Base-by-base conservation (phyloP, 2,113 vertebrate genomes). In the Propithecus coquereli region DNA sequence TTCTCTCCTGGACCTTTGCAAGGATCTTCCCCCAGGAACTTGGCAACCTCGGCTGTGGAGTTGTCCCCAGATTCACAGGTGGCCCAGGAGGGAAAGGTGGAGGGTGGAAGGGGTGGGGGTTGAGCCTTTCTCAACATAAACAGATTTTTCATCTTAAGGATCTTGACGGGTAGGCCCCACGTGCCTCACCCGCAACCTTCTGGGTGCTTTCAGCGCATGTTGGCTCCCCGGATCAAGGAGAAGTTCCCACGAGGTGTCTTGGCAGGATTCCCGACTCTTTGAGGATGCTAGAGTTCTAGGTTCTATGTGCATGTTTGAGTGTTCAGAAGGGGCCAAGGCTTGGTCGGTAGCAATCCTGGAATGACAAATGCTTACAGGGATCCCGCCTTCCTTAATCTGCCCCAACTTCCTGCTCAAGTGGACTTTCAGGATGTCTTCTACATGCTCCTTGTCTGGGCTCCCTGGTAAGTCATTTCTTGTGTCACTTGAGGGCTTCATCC, bases 91-190 rank as follows among this genome's bases (percentile, higher is more conserved):
- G 23, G 0, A 2, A 23, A 30, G 47, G 6, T 0, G 11, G 3
- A n/a, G 4, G 47, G 52, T 32, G 8, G 25, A 74, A 43, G 3
- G n/a, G 23, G 2, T 0, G 1, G 61, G 3, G 16, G 8, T 2
- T 57, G 45, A 71, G 5, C 1, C 12, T 30, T 85, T 85, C 79
- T 94, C 18, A 61, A 7, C 30, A 88, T 96, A 34, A 97, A 47
- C 3, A 90, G 2, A 1, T 77, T 93, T 30, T 91, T 5, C 17
- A 17, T 6, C 37, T 85, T 82, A 8, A 96, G 93, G 1, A 92
- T 34, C 40, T 88, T 96, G 71, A 93, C 81, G 11, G 73, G 89
- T 18, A 96, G 76, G 32, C 86, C 1, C 96, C 97, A 97, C 30
- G 32, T 95, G 91, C 66, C 43, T 92, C 6, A 79, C 86, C 45